phyloP scores from a whole-genome alignment of 1,140 invertebrate genomes.

The Drosophila orosa region DNA sequence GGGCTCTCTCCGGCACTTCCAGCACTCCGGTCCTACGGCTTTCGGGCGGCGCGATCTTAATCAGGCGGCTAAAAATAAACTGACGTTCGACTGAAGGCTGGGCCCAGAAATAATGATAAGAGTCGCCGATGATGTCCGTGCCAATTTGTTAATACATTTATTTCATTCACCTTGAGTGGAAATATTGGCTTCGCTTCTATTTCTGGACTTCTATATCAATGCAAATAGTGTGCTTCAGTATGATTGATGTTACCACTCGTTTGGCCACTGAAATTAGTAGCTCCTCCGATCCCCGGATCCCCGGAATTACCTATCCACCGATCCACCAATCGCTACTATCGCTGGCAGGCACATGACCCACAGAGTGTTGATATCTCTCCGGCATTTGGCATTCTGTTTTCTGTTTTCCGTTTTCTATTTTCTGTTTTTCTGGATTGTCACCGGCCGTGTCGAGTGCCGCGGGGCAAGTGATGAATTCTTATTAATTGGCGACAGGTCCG shows the following conservation, averaged over 20 bases:
- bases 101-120: conserved; percentile 51
- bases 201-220: conserved; percentile 35
- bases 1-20: conserved; percentile 2
- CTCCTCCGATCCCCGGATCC: conserved; percentile 15
- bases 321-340: conserved; percentile 46
- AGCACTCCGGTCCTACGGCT: conserved; percentile 5
- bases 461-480: conserved; percentile 63
- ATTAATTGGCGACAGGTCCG: conserved; percentile 54
- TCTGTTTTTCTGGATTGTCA: conserved; percentile 44
- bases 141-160: conserved; percentile 68
- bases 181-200: conserved; percentile 21
- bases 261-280: conserved; percentile 44
- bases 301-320: conserved; percentile 5
- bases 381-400: conserved; percentile 55
- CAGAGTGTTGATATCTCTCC: conserved; percentile 45
- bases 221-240: conserved; percentile 52
- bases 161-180: conserved; percentile 48
- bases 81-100: conserved; percentile 40
- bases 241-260: conserved; percentile 61
- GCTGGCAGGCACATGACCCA: conserved; percentile 63
- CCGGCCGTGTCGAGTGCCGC: conserved; percentile 47
- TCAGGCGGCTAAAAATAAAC: conserved; percentile 71
- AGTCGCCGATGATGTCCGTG: conserved; percentile 46
- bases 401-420: background rate
- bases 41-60: conserved; percentile 54